Base-by-base conservation (phyloP, 2,113 vertebrate species). In the Ibidorhyncha struthersii region DNA sequence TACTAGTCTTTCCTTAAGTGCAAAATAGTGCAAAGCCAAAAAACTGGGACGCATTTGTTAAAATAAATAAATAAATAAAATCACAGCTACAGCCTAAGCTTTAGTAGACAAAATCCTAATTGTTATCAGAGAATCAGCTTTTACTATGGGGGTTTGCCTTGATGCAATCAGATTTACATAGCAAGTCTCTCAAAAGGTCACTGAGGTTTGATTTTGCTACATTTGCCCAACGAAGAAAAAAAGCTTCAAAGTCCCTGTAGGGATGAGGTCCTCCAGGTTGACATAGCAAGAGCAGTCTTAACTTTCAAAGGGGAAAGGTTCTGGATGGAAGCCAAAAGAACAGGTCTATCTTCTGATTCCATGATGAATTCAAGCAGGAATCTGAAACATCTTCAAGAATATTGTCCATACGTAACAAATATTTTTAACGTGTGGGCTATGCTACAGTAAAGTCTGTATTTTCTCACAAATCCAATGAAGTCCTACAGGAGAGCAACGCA, bases 71-170 rank as follows among this genome's bases (percentile, higher is more conserved):
- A 19, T 12, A 58, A n/a, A 34, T 22, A 32, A 87, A 87, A 50
- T 29, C 41, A 63, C 29, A 76, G 36, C 50, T 82, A 53, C 40
- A 65, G 65, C 26, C 47, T 71, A 59, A 72, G 47, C 34, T 80
- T 67, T 13, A 81, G 50, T 11, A 25, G 29, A 53, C 14, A 8
- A 71, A 65, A 81, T 15, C 32, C 11, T 8, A 73, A 49, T 9
- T 5, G 1, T 45, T 72, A 55, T 34, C 62, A 58, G 40, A 62
- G 38, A 81, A 70, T 1, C 25, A 7, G 38, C 43, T 88, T 82
- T 26, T 52, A 59, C 27, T 61, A 13, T 0, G 0, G 7, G 3
- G 21, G 14, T 12, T 80, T 6, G 5, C 52, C 49, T 73, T 19
- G 10, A 79, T 36, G 52, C 56, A 45, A 56, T 7, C 34, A 61